Percentiles rank a stretch among this genome's conserved stretches.
These are phyloP conservation scores for Exocentrus adspersus DNA, from an alignment of 2,888 invertebrate genomes.

Conservation along the genomic window DNA sequence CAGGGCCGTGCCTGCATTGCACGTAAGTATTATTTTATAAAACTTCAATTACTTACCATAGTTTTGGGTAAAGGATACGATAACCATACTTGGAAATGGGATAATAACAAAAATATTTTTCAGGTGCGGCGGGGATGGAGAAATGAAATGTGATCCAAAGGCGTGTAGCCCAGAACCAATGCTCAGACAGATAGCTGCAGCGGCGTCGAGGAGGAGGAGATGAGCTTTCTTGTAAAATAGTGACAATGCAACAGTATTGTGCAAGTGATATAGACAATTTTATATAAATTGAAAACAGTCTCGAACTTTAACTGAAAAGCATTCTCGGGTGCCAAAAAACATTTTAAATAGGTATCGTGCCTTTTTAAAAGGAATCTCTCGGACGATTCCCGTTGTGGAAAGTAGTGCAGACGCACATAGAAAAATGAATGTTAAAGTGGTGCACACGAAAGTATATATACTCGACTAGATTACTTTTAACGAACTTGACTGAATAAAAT, in stretches of 20 bases:
- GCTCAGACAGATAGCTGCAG: slow-evolving; percentile 87
- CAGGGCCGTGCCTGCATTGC: slow-evolving; percentile 94
- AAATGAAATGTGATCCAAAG: slow-evolving; percentile 94
- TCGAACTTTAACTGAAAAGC: slow-evolving; percentile 56
- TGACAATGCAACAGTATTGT: slow-evolving; percentile 58
- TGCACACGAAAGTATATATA: slow-evolving; percentile 49
- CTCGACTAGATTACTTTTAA: slow-evolving; percentile 52
- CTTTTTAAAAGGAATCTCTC: slow-evolving; percentile 50
- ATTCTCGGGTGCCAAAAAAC: slow-evolving; percentile 65
- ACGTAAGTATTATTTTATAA: slow-evolving; percentile 74
- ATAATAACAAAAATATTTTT: slow-evolving; percentile 50
- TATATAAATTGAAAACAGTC: slow-evolving; percentile 57
- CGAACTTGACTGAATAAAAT: slow-evolving; percentile 57
- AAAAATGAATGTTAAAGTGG: slow-evolving; percentile 41
- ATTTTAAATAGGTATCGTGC: slow-evolving; percentile 61
- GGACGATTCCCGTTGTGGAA: slow-evolving; percentile 31
- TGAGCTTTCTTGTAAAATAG: slow-evolving; percentile 60
- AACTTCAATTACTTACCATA: too few relatives aligned
- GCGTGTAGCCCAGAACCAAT: slow-evolving; percentile 90
- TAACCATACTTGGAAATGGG: background rate
- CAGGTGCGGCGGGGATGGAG: slow-evolving; percentile 91
- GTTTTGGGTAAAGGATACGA: too few relatives aligned
- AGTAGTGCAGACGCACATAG: slow-evolving; percentile 30
- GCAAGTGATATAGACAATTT: slow-evolving; percentile 61
- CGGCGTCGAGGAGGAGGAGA: slow-evolving; percentile 78